Conservation (phyloP, 2,113 vertebrate species). For the Synchiropus splendidus region DNA sequence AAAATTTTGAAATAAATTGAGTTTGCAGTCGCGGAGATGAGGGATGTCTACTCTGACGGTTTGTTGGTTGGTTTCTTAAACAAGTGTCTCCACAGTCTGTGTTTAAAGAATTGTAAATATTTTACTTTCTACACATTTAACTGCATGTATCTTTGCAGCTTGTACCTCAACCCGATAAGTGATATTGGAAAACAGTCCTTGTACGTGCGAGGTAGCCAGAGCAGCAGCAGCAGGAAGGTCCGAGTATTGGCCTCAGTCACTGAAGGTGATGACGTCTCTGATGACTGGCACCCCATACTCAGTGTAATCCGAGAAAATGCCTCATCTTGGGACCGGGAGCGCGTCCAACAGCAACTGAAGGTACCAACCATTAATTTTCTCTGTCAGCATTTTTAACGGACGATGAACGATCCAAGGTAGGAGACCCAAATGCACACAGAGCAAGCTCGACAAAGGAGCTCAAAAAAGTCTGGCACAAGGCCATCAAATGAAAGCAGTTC, state of each 20-base stretch:
- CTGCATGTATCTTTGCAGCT: conserved; percentile 47
- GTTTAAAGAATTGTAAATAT: too few species aligned
- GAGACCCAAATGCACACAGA: background rate
- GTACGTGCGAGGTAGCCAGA: conserved; percentile 50
- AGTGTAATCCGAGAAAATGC: conserved; percentile 75
- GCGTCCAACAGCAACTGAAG: conserved; percentile 75
- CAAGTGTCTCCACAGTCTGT: too few species aligned
- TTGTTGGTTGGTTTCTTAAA: too few species aligned
- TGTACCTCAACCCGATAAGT: conserved; percentile 90
- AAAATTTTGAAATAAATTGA: too few species aligned
- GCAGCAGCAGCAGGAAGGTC: conserved; percentile 48
- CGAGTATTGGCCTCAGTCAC: conserved; percentile 82
- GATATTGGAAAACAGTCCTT: conserved; percentile 77
- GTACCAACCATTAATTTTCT: conserved; percentile 9
- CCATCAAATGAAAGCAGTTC: too few species aligned
- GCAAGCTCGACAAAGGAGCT: too few species aligned
- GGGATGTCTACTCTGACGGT: too few species aligned
- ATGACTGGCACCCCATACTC: conserved; percentile 85
- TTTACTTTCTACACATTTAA: background rate
- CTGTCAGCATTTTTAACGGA: background rate
- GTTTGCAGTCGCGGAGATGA: too few species aligned
- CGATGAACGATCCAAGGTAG: background rate
- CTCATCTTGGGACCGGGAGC: conserved; percentile 74
- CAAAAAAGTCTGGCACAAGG: too few species aligned
- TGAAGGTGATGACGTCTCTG: conserved; percentile 75